These are phyloP conservation scores for Rhinoderma darwinii DNA, from an alignment of 2,113 vertebrate species.

Conservation along the genomic window DNA sequence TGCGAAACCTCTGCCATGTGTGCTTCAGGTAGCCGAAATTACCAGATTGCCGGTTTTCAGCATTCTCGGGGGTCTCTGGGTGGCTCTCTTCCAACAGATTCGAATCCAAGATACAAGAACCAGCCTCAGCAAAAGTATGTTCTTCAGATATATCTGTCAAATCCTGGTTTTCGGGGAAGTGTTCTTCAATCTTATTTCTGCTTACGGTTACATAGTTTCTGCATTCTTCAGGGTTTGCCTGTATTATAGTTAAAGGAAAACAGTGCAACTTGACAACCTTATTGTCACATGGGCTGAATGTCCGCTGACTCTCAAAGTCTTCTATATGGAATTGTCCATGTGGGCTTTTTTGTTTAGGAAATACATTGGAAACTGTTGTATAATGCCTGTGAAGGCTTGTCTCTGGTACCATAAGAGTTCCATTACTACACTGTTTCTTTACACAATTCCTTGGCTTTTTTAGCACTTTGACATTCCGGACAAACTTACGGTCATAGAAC, in stretches of 20 bases:
- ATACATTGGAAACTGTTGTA: neutral
- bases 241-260: slow-evolving; percentile 61
- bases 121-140: slow-evolving; percentile 69
- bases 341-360: neutral
- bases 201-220: slow-evolving; percentile 57
- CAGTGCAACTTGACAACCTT: slow-evolving; percentile 61
- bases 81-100: neutral
- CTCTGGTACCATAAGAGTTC: slow-evolving; percentile 56
- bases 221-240: slow-evolving; percentile 58
- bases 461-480: neutral
- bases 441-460: slow-evolving; percentile 56
- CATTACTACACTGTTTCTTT: slow-evolving; percentile 60
- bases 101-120: slow-evolving; percentile 5
- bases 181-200: slow-evolving; percentile 65
- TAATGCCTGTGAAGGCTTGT: slow-evolving; percentile 41
- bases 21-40: slow-evolving; percentile 76
- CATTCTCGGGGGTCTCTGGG: neutral
- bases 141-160: slow-evolving; percentile 68
- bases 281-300: slow-evolving; percentile 37
- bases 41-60: slow-evolving; percentile 23
- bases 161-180: slow-evolving; percentile 68
- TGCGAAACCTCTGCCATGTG: slow-evolving; percentile 81
- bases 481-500: slow-evolving; percentile 15
- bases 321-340: slow-evolving; percentile 40
- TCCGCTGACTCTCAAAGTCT: slow-evolving; percentile 42